These are phyloP conservation scores for Mastomys coucha DNA, from an alignment of 2,113 vertebrate species.

Conservation along the genomic window DNA sequence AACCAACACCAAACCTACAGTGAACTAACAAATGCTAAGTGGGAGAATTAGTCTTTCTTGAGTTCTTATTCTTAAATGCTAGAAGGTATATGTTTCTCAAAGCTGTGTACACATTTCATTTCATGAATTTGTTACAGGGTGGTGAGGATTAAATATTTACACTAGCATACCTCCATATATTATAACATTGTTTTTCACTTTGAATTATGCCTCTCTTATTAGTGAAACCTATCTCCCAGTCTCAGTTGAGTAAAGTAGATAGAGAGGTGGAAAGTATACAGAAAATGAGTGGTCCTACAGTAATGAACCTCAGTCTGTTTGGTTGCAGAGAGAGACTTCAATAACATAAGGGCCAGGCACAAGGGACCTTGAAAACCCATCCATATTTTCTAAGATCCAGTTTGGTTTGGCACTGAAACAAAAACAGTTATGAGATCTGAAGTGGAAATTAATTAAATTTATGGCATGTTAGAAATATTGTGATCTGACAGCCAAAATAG, in stretches of 20 bases:
- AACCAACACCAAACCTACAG: not conserved
- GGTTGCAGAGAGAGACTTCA: not conserved
- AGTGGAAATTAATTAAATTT: not conserved
- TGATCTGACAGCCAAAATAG: not conserved
- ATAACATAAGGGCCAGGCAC: not conserved
- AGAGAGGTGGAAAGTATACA: not conserved
- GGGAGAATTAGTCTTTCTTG: not conserved
- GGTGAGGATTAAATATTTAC: constrained; percentile 22
- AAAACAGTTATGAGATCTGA: not conserved
- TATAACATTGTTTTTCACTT: not conserved
- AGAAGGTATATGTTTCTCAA: not conserved
- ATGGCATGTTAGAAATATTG: not conserved
- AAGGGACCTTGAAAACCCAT: not conserved
- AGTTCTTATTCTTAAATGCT: constrained; percentile 54
- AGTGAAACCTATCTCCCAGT: not conserved
- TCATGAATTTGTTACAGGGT: constrained; percentile 19
- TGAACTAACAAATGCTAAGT: not conserved
- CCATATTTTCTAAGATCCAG: not conserved
- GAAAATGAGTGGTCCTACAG: not conserved
- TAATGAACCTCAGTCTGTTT: not conserved
- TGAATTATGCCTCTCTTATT: not conserved
- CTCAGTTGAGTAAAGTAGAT: not conserved
- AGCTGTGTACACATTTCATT: constrained; percentile 21
- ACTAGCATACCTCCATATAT: not conserved
- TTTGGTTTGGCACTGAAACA: not conserved